Evolutionary conservation across 1,140 invertebrate genomes (phyloP), one percentile per base, ranked within the genome.

Genomic region (Grapholita molesta): DNA sequence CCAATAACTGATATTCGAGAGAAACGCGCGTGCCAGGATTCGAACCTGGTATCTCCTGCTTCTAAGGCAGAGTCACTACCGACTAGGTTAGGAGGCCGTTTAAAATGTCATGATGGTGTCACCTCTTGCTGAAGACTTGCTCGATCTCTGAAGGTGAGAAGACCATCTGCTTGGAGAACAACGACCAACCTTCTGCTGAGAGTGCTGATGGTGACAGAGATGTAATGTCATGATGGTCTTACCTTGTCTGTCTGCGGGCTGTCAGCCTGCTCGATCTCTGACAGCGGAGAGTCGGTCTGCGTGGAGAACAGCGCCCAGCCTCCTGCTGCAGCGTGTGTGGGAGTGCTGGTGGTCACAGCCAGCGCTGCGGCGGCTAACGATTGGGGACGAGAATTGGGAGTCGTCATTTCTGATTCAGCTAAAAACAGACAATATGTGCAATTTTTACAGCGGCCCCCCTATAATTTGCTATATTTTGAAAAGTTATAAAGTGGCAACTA

Each of bases 221-320:
- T 3, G 33, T 9, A 38, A 5, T 48, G 38, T 18, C 8, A 25
- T 64, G 52, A 12, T 42, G 12, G 21, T 69, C 12, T 35, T 79
- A 88, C 88, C 77, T 90, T 86, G 67, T 79, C 77, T 11, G 74
- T 86, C 53, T 83, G 79, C 15, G 91, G 83, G 70, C 85, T 92
- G 12, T 86, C 89, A 5, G 78, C 76, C 25, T 78, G 88, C 74
- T 92, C 86, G 28, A 93, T 93, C 72, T 92, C 91, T 15, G 91
- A 92, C 8, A 93, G 75, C 6, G 92, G 91, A 6, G 92, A 92
- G 35, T 90, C 88, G 48, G 83, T 84, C 32, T 85, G 80, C 18
- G 84, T 86, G 23, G 90, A 80, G 64, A 92, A 92, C 28, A 92
- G 18, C 0, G 82, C 77, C 91, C 92, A 92, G 2, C 80, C 82